Evolutionary conservation across 2,113 vertebrate genomes (phyloP), one percentile per base, ranked within the genome.

Genomic region (Tympanuchus pallidicinctus): DNA sequence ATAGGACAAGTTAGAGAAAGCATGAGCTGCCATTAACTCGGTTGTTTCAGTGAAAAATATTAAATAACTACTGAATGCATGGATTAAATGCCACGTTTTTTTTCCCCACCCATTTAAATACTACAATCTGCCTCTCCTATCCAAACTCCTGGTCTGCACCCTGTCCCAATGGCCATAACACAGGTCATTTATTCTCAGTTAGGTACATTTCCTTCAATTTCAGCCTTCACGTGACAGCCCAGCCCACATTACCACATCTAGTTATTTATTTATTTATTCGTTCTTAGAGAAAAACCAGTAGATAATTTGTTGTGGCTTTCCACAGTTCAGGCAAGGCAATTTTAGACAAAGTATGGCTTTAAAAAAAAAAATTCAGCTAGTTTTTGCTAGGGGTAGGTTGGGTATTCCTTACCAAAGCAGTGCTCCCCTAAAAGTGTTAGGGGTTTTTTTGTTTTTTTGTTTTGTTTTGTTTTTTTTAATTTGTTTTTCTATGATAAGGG

Each of bases 281-380:
- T 52, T 30, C 28, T 54, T 27, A 28, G 16, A 54, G 4, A 48
- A 47, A 70, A 52, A 2, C 25, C 28, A 71, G 16, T 70, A 43
- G 2, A 64, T 28, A 63, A 60, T 8, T 5, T 9, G 2, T 4
- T 0, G 6, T 0, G 24, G 48, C 52, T 84, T 70, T 56, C 28
- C n/a, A 24, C 42, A 10, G 34, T 84, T 43, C 3, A 15, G 30
- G 43, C 13, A 61, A 19, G 0, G 3, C 19, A 21, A 20, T 73
- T 73, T 38, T 30, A 52, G n/a, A n/a, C 32, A 3, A 57, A 84
- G 34, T 1, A 57, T 0, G 0, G 11, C 19, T 43, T 36, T 4
- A 25, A 54, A 54, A 54, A 27, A 57, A 34, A 86, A 52, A 40
- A 63, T 38, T 43, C 42, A 43, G 6, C 15, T 17, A 43, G 42